Conservation (phyloP, 2,888 invertebrate species). For the Polydesmus complanatus region DNA sequence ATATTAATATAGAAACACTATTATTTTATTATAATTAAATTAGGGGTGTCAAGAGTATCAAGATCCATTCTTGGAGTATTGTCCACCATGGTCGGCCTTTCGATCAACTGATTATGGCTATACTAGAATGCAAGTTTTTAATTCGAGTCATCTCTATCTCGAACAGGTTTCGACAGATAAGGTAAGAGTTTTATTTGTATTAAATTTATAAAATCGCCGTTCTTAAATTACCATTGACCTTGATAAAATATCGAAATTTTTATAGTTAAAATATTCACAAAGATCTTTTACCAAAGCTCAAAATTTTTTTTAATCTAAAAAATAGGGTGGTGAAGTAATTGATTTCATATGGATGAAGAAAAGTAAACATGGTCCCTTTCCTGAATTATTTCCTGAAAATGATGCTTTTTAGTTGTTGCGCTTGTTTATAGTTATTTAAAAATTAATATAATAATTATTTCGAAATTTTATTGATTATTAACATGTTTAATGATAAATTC, state of each 20-base stretch:
- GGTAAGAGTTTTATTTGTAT: slow-evolving; percentile 20
- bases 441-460: too few relatives aligned
- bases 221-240: too few relatives aligned
- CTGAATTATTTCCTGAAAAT: not conserved
- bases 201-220: too few relatives aligned
- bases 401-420: too few relatives aligned
- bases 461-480: too few relatives aligned
- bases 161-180: slow-evolving; percentile 57
- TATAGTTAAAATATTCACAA: too few relatives aligned
- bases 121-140: slow-evolving; percentile 62
- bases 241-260: too few relatives aligned
- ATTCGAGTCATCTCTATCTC: slow-evolving; percentile 69
- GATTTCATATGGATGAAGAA: not conserved
- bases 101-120: slow-evolving; percentile 84
- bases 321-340: not conserved
- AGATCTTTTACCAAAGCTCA: too few relatives aligned
- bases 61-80: slow-evolving; percentile 52
- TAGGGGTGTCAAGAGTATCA: slow-evolving; percentile 68
- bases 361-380: not conserved
- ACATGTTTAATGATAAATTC: too few relatives aligned
- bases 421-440: too few relatives aligned
- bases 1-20: not conserved
- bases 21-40: slow-evolving; percentile 16
- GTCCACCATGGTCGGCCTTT: slow-evolving; percentile 67
- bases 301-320: not conserved